These are phyloP conservation scores for Willisornis vidua DNA, from an alignment of 2,113 vertebrate genomes.

Conservation along the genomic window DNA sequence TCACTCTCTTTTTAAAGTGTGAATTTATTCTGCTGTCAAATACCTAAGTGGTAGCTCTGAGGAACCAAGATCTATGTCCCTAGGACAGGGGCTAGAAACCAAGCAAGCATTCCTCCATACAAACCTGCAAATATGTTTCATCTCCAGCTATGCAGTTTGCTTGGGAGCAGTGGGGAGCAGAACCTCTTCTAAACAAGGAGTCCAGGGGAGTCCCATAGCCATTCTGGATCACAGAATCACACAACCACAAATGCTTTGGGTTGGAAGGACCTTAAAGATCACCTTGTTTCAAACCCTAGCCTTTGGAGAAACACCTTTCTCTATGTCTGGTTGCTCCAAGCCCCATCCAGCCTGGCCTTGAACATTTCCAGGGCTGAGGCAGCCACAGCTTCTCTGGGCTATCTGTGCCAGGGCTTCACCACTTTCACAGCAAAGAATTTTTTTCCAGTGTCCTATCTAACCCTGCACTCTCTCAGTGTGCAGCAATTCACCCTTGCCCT, in stretches of 20 bases:
- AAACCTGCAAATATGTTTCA: neutral
- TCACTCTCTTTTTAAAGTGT: neutral
- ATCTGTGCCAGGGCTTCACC: accelerated
- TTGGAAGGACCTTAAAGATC: neutral
- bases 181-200: neutral
- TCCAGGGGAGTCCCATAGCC: neutral
- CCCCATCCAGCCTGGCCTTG: accelerated
- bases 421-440: neutral
- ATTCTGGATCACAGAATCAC: neutral
- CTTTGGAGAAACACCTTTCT: neutral
- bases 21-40: neutral
- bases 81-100: neutral
- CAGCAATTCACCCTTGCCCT: neutral
- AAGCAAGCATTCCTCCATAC: accelerated
- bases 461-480: accelerated
- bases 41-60: neutral
- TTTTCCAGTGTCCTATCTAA: neutral
- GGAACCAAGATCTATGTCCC: accelerated
- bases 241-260: neutral
- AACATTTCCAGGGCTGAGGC: neutral
- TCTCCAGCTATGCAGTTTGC: accelerated
- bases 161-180: accelerated
- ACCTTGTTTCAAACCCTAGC: accelerated
- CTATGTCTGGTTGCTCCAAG: accelerated
- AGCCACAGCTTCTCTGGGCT: neutral